Percentiles rank a stretch among this genome's conserved stretches.
phyloP scores from a whole-genome alignment of 2,797 vertebrate species.

The Pristis pectinata region DNA sequence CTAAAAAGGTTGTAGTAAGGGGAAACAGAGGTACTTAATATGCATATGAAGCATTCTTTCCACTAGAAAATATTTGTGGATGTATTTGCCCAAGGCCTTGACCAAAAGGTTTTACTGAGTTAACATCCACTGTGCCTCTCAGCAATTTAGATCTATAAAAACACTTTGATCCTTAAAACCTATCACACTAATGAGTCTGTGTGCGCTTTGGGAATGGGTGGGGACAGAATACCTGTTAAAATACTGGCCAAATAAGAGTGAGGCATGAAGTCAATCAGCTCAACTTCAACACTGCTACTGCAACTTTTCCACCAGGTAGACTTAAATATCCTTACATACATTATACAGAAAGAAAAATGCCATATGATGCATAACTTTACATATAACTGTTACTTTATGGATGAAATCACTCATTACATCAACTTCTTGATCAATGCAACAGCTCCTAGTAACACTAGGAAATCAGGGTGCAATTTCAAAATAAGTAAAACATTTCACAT shows the following conservation, averaged over 20 bases:
- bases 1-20: neutral
- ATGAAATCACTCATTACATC: neutral
- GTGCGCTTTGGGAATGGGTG: too few relatives aligned
- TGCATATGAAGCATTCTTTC: neutral
- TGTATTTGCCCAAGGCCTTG: neutral
- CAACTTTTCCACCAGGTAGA: neutral
- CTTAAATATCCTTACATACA: neutral
- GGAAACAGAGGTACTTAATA: neutral
- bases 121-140: neutral
- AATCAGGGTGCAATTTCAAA: neutral
- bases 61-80: neutral
- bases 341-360: neutral
- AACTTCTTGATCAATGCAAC: neutral
- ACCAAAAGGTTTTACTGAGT: neutral
- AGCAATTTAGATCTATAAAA: neutral
- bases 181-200: too few relatives aligned
- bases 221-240: neutral
- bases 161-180: neutral
- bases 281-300: neutral
- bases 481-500: neutral
- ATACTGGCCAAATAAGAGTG: neutral
- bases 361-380: neutral
- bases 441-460: neutral
- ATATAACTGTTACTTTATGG: neutral
- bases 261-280: neutral